Base-by-base conservation (phyloP, 2,888 invertebrate species). In the Patella ulyssiponensis region DNA sequence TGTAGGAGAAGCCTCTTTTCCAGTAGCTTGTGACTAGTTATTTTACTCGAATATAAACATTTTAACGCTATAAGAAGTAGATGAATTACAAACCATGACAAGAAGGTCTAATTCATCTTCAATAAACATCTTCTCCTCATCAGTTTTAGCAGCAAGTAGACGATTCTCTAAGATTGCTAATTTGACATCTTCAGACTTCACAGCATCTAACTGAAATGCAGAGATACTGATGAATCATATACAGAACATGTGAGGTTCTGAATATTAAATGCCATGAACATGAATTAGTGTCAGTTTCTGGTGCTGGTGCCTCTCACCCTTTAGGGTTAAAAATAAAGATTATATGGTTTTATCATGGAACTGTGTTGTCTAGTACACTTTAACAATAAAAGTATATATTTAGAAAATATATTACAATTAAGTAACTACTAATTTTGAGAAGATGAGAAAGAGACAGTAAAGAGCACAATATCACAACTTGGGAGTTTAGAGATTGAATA, bases 101-200 rank as follows among this genome's bases (percentile, higher is more conserved):
- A 78, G 17, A 20, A 33, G 27, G 11, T 64, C 64, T 33, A 78
- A 51, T 71, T 75, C 17, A 11, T 72, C 33, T 33, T 69, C 69
- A 74, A 72, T 73, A 12, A 73, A 33, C 51, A 69, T n/a, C 23
- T 77, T 76, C 79, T 88, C 83, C 53, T 85, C 83, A 11, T 83
- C 81, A 70, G 86, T 86, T 69, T 79, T 80, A 23, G 90, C 88
- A 5, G 75, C 73, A 51, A 85, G 82, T 77, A 92, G 82, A 80
- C 90, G 89, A 54, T 88, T 85, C 73, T 90, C 84, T 27, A 92
- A 86, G 71, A 92, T 89, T 53, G 88, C 89, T 54, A 92, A 78
- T 7, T 91, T 91, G 2, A 93, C 93, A 83, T 93, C 92, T 71
- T 89, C 90, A 56, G 91, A 90, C 12, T 89, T 86, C 9, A 92